Conservation (phyloP, 2,113 vertebrate genomes). For the Rhombomys opimus region DNA sequence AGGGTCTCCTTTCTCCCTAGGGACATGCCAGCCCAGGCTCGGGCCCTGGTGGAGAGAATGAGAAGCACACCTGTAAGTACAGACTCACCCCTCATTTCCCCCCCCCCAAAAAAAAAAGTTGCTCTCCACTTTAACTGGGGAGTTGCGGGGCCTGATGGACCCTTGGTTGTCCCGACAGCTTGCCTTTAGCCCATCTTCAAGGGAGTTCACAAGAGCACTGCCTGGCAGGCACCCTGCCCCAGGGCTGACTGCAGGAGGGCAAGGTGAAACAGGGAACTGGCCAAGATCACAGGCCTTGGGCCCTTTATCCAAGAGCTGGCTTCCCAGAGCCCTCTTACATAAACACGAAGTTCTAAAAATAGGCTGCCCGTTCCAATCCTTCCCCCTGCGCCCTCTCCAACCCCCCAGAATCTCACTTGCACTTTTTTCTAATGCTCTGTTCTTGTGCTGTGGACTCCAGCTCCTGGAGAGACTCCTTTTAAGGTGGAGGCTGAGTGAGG, state of each 20-base stretch:
- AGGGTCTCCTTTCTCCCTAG: conserved; percentile 81
- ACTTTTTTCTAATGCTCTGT: not conserved
- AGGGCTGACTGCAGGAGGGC: not conserved
- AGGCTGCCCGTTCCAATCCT: conserved; percentile 82
- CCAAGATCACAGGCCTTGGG: conserved; percentile 8
- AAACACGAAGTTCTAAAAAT: conserved; percentile 86
- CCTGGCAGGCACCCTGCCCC: not conserved
- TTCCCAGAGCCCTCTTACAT: conserved; percentile 81
- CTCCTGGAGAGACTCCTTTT: conserved; percentile 24
- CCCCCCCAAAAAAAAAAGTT: not conserved
- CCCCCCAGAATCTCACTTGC: conserved; percentile 44
- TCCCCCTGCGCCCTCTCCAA: conserved; percentile 19
- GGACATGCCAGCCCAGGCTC: conserved; percentile 90
- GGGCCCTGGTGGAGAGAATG: conserved; percentile 87
- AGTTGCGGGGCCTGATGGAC: not conserved
- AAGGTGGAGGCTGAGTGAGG: not conserved
- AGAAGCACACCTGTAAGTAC: conserved; percentile 89
- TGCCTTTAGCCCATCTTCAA: not conserved
- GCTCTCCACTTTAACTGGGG: not conserved
- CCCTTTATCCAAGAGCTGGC: conserved; percentile 63
- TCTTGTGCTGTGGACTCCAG: not conserved
- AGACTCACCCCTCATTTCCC: too few species aligned
- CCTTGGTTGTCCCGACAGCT: not conserved
- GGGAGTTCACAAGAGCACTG: rapidly evolving
- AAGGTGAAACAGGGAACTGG: not conserved